Percentiles rank a stretch among this genome's conserved stretches.
phyloP scores from a whole-genome alignment of 23 tunicate species.

The Halocynthia aurantium region DNA sequence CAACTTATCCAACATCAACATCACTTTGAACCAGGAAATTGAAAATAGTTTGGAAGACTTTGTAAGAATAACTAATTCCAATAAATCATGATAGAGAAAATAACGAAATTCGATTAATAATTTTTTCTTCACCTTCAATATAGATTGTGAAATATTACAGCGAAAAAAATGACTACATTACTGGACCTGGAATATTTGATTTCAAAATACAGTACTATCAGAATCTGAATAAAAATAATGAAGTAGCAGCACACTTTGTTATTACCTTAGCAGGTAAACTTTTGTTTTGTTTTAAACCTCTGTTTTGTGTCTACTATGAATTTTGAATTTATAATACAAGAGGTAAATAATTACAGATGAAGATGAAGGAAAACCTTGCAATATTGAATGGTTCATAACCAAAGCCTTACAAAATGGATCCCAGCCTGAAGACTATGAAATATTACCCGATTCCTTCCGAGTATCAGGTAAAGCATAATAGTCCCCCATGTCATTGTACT shows the following conservation, averaged over 20 bases:
- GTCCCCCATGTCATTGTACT: not conserved
- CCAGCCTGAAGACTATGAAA: not conserved
- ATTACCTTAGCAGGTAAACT: slow-evolving; percentile 53
- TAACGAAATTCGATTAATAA: not conserved
- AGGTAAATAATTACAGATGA: not conserved
- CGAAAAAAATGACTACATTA: not conserved
- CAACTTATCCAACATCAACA: slow-evolving; percentile 7
- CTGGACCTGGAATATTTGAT: slow-evolving; percentile 29
- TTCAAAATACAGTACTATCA: slow-evolving; percentile 59
- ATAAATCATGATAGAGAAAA: not conserved
- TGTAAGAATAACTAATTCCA: slow-evolving; percentile 1
- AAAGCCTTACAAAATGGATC: slow-evolving; percentile 2
- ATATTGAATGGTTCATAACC: slow-evolving; percentile 9
- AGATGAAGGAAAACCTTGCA: slow-evolving; percentile 24
- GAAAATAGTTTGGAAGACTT: slow-evolving; percentile 10
- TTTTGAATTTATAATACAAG: not conserved
- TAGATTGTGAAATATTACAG: slow-evolving; percentile 14
- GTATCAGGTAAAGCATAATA: slow-evolving; percentile 31
- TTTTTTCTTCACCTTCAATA: not conserved
- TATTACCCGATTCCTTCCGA: slow-evolving; percentile 23
- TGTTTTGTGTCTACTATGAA: not conserved
- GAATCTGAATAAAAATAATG: slow-evolving; percentile 3
- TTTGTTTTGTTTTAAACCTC: not conserved
- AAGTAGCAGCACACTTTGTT: slow-evolving; percentile 41
- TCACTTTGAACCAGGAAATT: not conserved